Conservation (phyloP, 2,113 vertebrate species). For the Mormoops blainvillei region DNA sequence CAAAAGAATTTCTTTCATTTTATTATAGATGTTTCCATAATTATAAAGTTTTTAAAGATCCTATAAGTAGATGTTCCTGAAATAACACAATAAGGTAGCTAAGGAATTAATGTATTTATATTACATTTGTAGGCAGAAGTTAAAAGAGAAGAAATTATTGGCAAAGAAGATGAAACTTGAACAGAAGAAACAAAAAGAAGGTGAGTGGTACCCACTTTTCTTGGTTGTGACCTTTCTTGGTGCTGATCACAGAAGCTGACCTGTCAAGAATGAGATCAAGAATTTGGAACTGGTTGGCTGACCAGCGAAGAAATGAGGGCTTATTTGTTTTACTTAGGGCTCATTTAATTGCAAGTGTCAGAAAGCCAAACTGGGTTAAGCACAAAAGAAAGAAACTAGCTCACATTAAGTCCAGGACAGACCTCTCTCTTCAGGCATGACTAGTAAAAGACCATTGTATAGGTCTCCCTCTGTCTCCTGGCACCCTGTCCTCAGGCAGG, state of each 20-base stretch:
- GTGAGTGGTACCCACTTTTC: slow-evolving; percentile 57
- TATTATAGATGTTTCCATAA: neutral
- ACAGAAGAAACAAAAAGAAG: slow-evolving; percentile 79
- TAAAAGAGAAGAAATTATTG: slow-evolving; percentile 86
- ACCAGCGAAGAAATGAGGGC: neutral
- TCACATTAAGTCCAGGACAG: neutral
- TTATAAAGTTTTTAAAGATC: neutral
- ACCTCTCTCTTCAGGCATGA: neutral
- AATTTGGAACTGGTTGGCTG: neutral
- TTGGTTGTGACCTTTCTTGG: neutral
- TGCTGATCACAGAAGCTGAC: neutral
- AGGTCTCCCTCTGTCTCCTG: neutral
- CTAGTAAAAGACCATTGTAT: neutral
- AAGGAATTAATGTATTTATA: neutral
- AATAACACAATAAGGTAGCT: neutral
- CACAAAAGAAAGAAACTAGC: neutral
- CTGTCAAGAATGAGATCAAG: neutral
- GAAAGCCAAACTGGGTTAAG: neutral
- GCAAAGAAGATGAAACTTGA: slow-evolving; percentile 84
- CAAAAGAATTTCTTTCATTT: neutral
- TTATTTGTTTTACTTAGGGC: neutral
- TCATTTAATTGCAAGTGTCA: neutral
- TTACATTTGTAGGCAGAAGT: slow-evolving; percentile 82
- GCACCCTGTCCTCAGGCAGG: neutral
- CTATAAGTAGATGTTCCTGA: neutral